These are phyloP conservation scores for Solenodon paradoxus DNA, from an alignment of 2,113 vertebrate genomes.

Conservation along the genomic window DNA sequence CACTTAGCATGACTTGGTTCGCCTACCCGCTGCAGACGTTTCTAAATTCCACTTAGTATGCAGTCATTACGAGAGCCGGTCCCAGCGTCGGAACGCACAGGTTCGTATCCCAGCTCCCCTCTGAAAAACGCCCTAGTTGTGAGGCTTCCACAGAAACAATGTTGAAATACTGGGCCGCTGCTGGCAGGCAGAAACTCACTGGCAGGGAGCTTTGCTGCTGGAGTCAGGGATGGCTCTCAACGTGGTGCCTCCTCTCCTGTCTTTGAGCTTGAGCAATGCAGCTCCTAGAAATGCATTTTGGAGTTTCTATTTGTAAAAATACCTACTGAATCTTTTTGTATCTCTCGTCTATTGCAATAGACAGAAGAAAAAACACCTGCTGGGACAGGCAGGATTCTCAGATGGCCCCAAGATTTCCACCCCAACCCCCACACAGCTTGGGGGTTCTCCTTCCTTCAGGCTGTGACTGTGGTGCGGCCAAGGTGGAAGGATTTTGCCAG, in stretches of 20 bases:
- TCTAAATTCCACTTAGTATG: neutral
- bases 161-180: neutral
- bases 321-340: neutral
- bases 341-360: too few relatives aligned
- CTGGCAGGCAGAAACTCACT: neutral
- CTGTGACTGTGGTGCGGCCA: too few relatives aligned
- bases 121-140: neutral
- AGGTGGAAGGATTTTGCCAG: neutral
- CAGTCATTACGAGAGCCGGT: neutral
- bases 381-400: neutral
- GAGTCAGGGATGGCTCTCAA: neutral
- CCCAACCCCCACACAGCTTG: neutral
- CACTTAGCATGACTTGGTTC: neutral
- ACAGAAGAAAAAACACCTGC: neutral
- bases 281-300: neutral
- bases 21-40: neutral
- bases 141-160: too few relatives aligned
- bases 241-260: neutral
- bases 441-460: neutral
- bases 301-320: neutral
- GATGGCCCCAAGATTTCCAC: neutral
- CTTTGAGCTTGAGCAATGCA: neutral
- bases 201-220: neutral
- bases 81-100: too few relatives aligned
- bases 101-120: neutral